Percentiles rank a stretch among this genome's conserved stretches.
Evolutionary conservation across 2,888 invertebrate genomes (phyloP).

Genomic region (Incurvaria masculella): DNA sequence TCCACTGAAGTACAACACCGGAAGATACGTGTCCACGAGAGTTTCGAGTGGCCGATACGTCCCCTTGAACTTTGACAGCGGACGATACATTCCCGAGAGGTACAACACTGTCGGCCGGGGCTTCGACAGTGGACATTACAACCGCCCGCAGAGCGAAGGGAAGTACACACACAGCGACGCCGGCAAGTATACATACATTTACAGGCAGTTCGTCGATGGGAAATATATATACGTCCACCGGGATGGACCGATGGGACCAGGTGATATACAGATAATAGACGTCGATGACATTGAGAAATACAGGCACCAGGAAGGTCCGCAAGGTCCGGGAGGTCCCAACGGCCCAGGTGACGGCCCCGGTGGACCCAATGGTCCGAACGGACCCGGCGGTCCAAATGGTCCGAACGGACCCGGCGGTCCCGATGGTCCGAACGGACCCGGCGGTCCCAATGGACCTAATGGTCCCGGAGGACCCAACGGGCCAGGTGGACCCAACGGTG

Average conservation of each 20-base stretch:
- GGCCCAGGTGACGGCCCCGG: conserved; percentile 3
- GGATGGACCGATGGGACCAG: conserved; percentile 32
- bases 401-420: conserved; percentile 25
- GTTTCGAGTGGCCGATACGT: not conserved
- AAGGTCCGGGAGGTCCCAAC: conserved; percentile 10
- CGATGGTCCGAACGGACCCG: conserved; percentile 21
- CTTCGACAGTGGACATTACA: conserved; percentile 42
- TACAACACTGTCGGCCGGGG: conserved; percentile 21
- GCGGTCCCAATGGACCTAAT: conserved; percentile 17
- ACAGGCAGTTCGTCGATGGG: conserved; percentile 37
- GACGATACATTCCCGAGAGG: conserved; percentile 34
- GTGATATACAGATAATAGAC: conserved; percentile 15
- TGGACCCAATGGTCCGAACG: conserved; percentile 12
- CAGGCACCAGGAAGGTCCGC: conserved; percentile 10
- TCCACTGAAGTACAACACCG: no score
- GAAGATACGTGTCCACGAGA: no score
- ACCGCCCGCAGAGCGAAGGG: conserved; percentile 41
- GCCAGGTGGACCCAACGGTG: conserved; percentile 8
- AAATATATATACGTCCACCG: conserved; percentile 49
- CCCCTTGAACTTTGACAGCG: conserved; percentile 17
- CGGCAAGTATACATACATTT: conserved; percentile 50
- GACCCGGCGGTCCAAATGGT: conserved; percentile 16
- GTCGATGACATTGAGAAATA: conserved; percentile 5
- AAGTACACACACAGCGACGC: conserved; percentile 53
- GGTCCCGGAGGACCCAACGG: conserved; percentile 20